Evolutionary conservation across 2,797 vertebrate genomes (phyloP).

Genomic region (Phoeniculus purpureus): DNA sequence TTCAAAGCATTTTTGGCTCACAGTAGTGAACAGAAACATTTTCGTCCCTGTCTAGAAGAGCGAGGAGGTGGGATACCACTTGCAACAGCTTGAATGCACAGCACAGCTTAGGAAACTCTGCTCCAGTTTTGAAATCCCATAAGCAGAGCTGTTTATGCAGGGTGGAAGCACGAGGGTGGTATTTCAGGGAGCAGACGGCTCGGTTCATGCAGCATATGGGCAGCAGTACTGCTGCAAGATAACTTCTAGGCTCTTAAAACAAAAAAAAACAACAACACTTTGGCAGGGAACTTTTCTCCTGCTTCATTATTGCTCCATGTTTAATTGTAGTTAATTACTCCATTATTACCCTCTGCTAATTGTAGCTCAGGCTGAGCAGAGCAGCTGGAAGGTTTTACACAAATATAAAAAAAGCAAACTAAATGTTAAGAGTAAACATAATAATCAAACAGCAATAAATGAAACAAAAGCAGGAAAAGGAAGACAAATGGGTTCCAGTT

Average conservation of each 20-base stretch:
- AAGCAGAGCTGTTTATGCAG: neutral
- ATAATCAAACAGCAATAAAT: neutral
- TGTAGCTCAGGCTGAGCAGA: neutral
- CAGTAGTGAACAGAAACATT: neutral
- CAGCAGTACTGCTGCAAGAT: neutral
- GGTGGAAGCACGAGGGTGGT: neutral
- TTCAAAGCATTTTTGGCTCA: neutral
- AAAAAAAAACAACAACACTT: neutral
- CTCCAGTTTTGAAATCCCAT: neutral
- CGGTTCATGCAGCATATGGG: neutral
- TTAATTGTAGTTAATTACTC: slow-evolving; percentile 24
- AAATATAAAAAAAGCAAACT: neutral
- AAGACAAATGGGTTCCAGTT: neutral
- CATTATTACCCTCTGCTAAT: neutral
- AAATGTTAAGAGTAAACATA: neutral
- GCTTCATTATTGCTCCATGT: neutral
- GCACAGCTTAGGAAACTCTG: neutral
- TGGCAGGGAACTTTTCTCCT: neutral
- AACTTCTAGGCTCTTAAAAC: neutral
- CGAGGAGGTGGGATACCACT: neutral
- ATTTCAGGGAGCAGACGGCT: neutral
- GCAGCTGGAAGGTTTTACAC: slow-evolving; percentile 8
- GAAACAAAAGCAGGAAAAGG: neutral
- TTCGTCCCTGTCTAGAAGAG: neutral
- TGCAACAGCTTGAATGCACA: neutral